Percentiles rank a stretch among this genome's conserved stretches.
Conservation (phyloP, 1,140 invertebrate species). For the Dreissena polymorpha region DNA sequence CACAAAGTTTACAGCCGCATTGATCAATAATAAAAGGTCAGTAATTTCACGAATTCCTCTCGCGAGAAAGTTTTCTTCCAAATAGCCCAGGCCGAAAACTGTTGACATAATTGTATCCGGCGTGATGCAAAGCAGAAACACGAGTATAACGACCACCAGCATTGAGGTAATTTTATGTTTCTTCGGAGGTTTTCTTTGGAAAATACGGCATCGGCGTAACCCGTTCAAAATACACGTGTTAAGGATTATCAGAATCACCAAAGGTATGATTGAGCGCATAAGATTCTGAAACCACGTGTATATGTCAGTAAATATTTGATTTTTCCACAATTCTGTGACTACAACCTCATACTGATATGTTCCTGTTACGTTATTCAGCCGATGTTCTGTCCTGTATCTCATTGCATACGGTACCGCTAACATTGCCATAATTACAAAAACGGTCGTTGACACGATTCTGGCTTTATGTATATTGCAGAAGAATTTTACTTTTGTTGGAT, state of each 20-base stretch:
- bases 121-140: constrained; percentile 88
- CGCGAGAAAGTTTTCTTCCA: constrained; percentile 77
- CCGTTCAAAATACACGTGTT: too few relatives aligned
- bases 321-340: too few relatives aligned
- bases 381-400: too few relatives aligned
- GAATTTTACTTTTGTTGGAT: too few relatives aligned
- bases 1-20: constrained; percentile 88
- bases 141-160: constrained; percentile 87
- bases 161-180: constrained; percentile 85
- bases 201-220: too few relatives aligned
- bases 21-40: constrained; percentile 87
- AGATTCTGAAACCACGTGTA: too few relatives aligned
- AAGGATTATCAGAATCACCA: too few relatives aligned
- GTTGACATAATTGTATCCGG: constrained; percentile 85
- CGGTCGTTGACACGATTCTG: constrained; percentile 68
- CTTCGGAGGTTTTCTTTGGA: constrained; percentile 54
- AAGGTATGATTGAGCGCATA: too few relatives aligned
- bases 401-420: too few relatives aligned
- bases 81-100: constrained; percentile 74
- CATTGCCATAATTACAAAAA: constrained; percentile 72
- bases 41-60: constrained; percentile 86
- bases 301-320: constrained; percentile 82
- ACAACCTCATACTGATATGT: constrained; percentile 59
- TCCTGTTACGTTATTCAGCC: too few relatives aligned
- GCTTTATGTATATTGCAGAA: too few relatives aligned